phyloP scores from a whole-genome alignment of 2,888 invertebrate genomes.

The Terebella lapidaria region DNA sequence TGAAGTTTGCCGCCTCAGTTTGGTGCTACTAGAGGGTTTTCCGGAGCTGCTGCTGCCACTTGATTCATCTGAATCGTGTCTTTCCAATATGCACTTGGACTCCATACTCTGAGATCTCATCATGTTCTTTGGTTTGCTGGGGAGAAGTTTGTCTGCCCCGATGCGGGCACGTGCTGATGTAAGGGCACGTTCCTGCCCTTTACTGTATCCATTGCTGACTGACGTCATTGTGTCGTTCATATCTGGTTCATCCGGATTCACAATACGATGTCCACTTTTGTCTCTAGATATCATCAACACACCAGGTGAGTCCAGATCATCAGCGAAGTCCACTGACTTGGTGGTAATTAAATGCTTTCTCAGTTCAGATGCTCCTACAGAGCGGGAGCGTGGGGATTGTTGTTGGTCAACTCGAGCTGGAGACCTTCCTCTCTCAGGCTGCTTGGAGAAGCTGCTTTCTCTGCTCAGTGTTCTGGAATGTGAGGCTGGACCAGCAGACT shows the following conservation, averaged over 20 bases:
- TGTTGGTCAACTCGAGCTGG: too few species aligned
- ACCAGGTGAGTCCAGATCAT: too few species aligned
- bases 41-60: background rate
- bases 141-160: background rate
- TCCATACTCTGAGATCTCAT: conserved; percentile 1
- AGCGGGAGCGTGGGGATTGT: too few species aligned
- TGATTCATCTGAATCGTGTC: background rate
- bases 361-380: too few species aligned
- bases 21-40: background rate
- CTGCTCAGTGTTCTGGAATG: too few species aligned
- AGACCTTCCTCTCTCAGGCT: too few species aligned
- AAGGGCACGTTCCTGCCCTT: background rate
- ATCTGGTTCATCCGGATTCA: background rate
- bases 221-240: background rate
- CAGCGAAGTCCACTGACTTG: too few species aligned
- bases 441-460: too few species aligned
- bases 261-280: background rate
- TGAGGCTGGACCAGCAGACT: background rate
- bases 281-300: conserved; percentile 1
- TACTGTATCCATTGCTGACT: background rate
- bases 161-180: background rate
- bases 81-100: background rate
- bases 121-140: conserved; percentile 1
- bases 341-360: too few species aligned
- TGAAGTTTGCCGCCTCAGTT: background rate